A percentile compares a stretch with the other conserved stretches of the same genome.
Conservation (phyloP, 2,113 vertebrate species). For the Bolborhynchus lineola region DNA sequence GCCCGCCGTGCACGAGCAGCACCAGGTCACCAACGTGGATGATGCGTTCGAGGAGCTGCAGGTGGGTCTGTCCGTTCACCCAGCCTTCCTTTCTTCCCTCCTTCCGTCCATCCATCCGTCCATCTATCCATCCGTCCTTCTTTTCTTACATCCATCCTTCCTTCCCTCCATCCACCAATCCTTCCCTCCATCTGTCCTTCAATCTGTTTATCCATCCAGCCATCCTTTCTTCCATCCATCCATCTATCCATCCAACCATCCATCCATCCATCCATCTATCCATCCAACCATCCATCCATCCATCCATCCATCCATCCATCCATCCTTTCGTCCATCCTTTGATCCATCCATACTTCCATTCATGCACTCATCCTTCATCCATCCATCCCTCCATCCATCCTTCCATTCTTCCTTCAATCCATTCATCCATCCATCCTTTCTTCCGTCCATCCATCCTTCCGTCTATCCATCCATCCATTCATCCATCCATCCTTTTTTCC, state of each 20-base stretch:
- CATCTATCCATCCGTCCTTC: background rate
- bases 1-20: constrained; percentile 92
- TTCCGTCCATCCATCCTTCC: background rate
- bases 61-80: constrained; percentile 61
- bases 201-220: background rate
- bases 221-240: background rate
- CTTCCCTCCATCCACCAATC: background rate
- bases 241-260: rapidly evolving
- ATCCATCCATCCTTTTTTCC: background rate
- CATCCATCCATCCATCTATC: too few species aligned
- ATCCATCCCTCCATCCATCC: too few species aligned
- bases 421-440: background rate
- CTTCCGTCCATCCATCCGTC: background rate
- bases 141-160: background rate
- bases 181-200: background rate
- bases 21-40: constrained; percentile 94
- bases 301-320: too few species aligned
- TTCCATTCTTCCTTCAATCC: background rate
- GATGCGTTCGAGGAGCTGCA: constrained; percentile 96
- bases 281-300: too few species aligned
- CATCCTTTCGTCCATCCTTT: too few species aligned
- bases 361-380: too few species aligned
- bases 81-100: background rate
- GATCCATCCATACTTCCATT: too few species aligned
- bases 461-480: rapidly evolving